phyloP scores from a whole-genome alignment of 2,888 invertebrate species.

The Ormyrus pomaceus region DNA sequence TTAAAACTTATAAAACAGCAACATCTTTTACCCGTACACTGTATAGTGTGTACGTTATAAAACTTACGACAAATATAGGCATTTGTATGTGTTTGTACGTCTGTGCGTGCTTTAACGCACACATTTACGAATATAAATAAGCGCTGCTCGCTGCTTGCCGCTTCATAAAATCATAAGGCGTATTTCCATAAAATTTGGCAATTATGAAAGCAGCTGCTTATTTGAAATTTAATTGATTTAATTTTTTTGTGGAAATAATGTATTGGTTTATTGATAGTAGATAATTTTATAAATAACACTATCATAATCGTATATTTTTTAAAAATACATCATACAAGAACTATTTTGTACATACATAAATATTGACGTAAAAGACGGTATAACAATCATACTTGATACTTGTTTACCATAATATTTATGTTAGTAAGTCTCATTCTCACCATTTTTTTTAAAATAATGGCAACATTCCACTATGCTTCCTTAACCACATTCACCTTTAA shows the following conservation, averaged over 20 bases:
- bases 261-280: constrained; percentile 46
- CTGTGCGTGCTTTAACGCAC: no score
- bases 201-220: not conserved
- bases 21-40: constrained; percentile 34
- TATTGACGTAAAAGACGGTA: constrained; percentile 49
- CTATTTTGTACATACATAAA: constrained; percentile 59
- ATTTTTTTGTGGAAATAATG: constrained; percentile 33
- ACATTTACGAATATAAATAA: no score
- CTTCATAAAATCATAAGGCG: no score
- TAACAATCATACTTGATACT: constrained; percentile 48
- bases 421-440: constrained; percentile 50
- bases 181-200: not conserved
- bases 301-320: constrained; percentile 49
- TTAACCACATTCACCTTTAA: constrained; percentile 35
- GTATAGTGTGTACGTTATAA: not conserved
- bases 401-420: constrained; percentile 30
- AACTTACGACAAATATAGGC: no score
- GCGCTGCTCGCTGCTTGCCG: no score
- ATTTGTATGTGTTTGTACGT: no score
- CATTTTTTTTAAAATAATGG: constrained; percentile 45
- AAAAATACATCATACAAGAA: constrained; percentile 57
- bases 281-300: constrained; percentile 47
- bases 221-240: constrained; percentile 6
- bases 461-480: constrained; percentile 30
- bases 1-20: constrained; percentile 22